These are phyloP conservation scores for Sciurus vulgaris DNA, from an alignment of 2,797 vertebrate genomes.

Conservation along the genomic window DNA sequence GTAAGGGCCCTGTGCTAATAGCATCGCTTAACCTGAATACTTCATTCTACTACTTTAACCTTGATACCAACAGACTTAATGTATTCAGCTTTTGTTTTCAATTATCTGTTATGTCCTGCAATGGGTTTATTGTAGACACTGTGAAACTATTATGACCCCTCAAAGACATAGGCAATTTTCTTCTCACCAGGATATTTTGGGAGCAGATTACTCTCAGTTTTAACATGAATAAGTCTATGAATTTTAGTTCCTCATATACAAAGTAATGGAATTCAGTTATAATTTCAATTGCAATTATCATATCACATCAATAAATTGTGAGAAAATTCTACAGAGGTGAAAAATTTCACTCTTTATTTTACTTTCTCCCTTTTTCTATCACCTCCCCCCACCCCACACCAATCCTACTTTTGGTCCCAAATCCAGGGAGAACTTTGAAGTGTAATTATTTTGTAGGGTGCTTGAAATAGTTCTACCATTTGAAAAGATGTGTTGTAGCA, in stretches of 20 bases:
- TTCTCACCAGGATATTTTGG: slow-evolving; percentile 80
- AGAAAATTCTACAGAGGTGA: slow-evolving; percentile 76
- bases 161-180: slow-evolving; percentile 81
- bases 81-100: slow-evolving; percentile 75
- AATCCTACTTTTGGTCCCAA: neutral
- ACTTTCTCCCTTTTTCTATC: neutral
- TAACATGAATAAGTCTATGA: slow-evolving; percentile 80
- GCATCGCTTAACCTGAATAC: slow-evolving; percentile 70
- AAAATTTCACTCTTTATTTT: slow-evolving; percentile 67
- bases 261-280: slow-evolving; percentile 71
- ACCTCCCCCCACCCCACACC: neutral
- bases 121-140: slow-evolving; percentile 62
- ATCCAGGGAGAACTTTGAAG: slow-evolving; percentile 69
- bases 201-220: slow-evolving; percentile 83
- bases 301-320: slow-evolving; percentile 77
- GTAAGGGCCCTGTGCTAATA: slow-evolving; percentile 61
- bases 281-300: slow-evolving; percentile 78
- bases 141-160: slow-evolving; percentile 76
- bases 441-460: slow-evolving; percentile 81
- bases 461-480: slow-evolving; percentile 81
- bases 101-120: slow-evolving; percentile 71
- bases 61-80: slow-evolving; percentile 76
- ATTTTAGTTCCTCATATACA: slow-evolving; percentile 68
- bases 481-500: slow-evolving; percentile 69
- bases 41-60: slow-evolving; percentile 79